Base-by-base conservation (phyloP, 2,113 vertebrate genomes). In the Sinocyclocheilus grahami region DNA sequence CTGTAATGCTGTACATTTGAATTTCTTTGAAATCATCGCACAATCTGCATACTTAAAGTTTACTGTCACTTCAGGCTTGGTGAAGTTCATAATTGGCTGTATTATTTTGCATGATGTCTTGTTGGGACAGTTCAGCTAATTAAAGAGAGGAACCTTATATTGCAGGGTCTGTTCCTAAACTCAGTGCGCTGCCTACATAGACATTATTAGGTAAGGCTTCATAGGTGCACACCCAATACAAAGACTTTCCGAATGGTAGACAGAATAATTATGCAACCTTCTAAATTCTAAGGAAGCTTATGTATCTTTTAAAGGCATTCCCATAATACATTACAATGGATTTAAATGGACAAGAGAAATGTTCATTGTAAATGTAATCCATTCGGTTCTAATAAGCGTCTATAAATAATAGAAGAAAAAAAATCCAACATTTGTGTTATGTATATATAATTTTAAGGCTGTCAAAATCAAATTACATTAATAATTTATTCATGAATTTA, bases 21-120 rank as follows among this genome's bases (percentile, higher is more conserved):
- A 90, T 88, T 83, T 89, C 86, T 90, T 88, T 88, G 86, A 87
- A 88, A 86, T 88, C 85, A 83, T 74, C 55, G 37, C 60, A 75
- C 72, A 78, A 88, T 87, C 86, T 65, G 74, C 69, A 80, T 51
- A 83, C 82, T 85, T 88, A 81, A 81, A 84, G 83, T 89, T 71
- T 84, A 62, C 86, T 81, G 87, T 84, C 81, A 82, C 76, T 85
- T 90, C 83, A 65, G 80, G 71, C 83, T n/a, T 24, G 78, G 60
- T 85, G 60, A 78, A 71, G 82, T 53, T 71, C 81, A 55, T 83
- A 87, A 87, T 65, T 55, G 33, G 48, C 58, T 84, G 55, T 46
- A 67, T 87, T 65, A 22, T 86, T 83, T 51, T 18, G 27, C n/a
- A 46, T 37, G 76, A 67, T 33, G 85, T 69, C 13, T 42, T 55